These are phyloP conservation scores for Hirundo rustica DNA, from an alignment of 2,797 vertebrate genomes.

Conservation along the genomic window DNA sequence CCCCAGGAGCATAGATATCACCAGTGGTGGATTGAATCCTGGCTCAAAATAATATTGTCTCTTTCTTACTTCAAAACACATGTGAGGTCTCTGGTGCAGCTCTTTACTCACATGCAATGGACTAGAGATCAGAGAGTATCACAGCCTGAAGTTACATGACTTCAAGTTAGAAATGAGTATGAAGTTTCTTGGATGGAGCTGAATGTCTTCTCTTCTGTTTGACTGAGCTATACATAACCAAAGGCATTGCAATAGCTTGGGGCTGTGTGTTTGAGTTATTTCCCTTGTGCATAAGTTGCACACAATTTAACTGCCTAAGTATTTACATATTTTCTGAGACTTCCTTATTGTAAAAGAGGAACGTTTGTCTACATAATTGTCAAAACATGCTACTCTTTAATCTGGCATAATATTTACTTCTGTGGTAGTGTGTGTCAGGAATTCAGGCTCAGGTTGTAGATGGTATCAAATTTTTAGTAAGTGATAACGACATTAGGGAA, in stretches of 20 bases:
- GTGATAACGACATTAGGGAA: conserved; percentile 45
- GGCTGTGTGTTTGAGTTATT: conserved; percentile 15
- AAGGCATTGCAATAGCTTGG: neutral
- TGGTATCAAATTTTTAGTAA: conserved; percentile 60
- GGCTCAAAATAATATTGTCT: neutral
- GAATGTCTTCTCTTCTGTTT: neutral
- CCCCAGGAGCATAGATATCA: neutral
- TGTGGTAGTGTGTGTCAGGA: conserved; percentile 34
- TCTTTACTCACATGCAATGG: neutral
- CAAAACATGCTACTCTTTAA: conserved; percentile 53
- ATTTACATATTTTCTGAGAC: conserved; percentile 58
- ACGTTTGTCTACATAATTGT: conserved; percentile 40
- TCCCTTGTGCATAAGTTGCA: neutral
- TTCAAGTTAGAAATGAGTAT: neutral
- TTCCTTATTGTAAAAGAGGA: conserved; percentile 39
- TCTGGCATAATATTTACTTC: conserved; percentile 39
- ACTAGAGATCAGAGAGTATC: conserved; percentile 21
- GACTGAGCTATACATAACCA: neutral
- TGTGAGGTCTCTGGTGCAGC: neutral
- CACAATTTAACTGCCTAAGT: conserved; percentile 11
- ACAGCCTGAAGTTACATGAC: neutral
- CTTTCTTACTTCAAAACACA: neutral
- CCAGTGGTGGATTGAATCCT: neutral
- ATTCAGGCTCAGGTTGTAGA: conserved; percentile 56
- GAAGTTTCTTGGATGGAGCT: neutral